Base-by-base conservation (phyloP, 2,888 invertebrate species). In the Halictus quadricinctus region DNA sequence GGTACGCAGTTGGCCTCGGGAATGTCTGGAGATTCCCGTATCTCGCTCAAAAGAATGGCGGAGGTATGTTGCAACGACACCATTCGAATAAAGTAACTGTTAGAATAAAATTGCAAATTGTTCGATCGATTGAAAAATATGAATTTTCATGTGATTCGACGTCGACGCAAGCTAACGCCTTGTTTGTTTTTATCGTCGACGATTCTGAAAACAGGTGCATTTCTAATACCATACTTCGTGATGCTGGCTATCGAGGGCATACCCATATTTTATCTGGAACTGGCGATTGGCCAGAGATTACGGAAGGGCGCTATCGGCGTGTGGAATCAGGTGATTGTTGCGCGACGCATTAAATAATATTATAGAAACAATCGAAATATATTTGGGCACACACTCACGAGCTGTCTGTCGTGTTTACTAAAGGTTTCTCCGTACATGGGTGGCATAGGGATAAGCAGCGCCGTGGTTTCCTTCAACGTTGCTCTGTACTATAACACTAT, bases 401-500 rank as follows among this genome's bases (percentile, higher is more conserved):
- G 21, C 18, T 15, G 74, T 29, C 48, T 50, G 46, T 70, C 25
- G 73, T 60, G 50, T 78, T 66, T 15, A 15, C 10, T 4, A 80
- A 83, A 94, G 94, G 97, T 98, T 76, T 98, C 98, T 41, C 98
- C 98, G 0, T 98, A 97, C 94, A 95, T 98, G 91, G 98, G 97
- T 64, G 98, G 98, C 21, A 98, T 98, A 82, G 98, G 99, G 36
- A 97, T 99, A 90, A 98, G 99, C 93, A 98, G 98, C 80, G 99
- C 99, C 1, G 97, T 99, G 87, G 99, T 99, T 54, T 99, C 99
- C 1, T 99, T 98, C 95, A 98, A 99, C 94, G 99, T 99, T 88
- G 99, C 98, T 18, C 96, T 99, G 88, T 99, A 99, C 95, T 99
- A 99, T 95, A 99, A 99, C 95, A 99, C 99, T 84, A 99, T 99